phyloP scores from a whole-genome alignment of 1,140 invertebrate genomes.

The Lepidurus couesii region DNA sequence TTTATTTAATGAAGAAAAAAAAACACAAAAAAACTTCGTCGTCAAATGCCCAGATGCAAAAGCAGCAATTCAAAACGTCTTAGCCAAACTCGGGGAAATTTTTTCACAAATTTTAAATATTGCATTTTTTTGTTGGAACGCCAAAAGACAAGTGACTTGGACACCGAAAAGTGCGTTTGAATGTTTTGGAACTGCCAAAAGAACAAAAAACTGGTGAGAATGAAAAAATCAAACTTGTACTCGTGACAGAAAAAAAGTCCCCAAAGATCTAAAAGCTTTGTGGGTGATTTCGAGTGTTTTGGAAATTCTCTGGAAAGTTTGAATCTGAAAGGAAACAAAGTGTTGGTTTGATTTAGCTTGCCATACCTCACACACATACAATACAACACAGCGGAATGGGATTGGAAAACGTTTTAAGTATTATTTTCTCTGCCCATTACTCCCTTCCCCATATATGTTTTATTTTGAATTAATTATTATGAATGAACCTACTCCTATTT shows the following conservation, averaged over 20 bases:
- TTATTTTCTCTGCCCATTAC: slow-evolving; percentile 15
- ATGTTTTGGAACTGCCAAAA: background rate
- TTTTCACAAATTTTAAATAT: slow-evolving; percentile 20
- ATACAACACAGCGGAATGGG: slow-evolving; percentile 18
- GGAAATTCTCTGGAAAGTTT: background rate
- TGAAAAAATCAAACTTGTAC: background rate
- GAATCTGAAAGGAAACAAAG: background rate
- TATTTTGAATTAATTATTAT: background rate
- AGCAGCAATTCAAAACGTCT: slow-evolving; percentile 15
- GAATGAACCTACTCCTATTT: slow-evolving; percentile 10
- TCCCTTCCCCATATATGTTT: background rate
- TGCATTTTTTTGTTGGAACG: background rate
- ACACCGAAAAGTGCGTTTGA: background rate
- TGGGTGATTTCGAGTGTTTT: background rate
- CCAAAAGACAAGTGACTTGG: background rate
- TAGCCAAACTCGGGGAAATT: slow-evolving; percentile 17
- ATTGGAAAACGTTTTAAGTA: slow-evolving; percentile 11
- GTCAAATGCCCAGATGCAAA: background rate
- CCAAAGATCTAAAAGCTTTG: background rate
- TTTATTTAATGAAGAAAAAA: background rate
- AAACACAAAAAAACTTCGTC: background rate
- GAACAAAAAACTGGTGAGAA: background rate
- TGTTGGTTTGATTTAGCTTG: slow-evolving; percentile 14
- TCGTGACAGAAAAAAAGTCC: background rate
- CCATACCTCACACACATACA: slow-evolving; percentile 2